These are phyloP conservation scores for Butorides virescens DNA, from an alignment of 2,113 vertebrate species.

Conservation along the genomic window DNA sequence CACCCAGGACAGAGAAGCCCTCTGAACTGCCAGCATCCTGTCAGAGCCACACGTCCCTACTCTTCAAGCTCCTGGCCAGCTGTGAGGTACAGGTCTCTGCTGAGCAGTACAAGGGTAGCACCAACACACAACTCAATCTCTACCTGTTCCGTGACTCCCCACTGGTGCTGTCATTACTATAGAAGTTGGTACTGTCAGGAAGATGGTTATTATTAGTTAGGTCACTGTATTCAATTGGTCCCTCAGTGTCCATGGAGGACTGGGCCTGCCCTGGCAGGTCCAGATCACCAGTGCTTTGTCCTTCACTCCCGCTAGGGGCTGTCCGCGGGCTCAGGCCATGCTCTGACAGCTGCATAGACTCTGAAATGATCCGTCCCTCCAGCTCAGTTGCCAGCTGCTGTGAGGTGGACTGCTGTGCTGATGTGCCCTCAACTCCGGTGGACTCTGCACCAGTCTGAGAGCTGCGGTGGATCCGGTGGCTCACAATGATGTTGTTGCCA, in stretches of 20 bases:
- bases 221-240: constrained; percentile 73
- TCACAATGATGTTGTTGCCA: constrained; percentile 98
- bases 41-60: constrained; percentile 13
- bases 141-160: constrained; percentile 79
- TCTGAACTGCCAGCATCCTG: constrained; percentile 5
- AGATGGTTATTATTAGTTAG: constrained; percentile 72
- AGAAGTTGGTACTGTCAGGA: constrained; percentile 67
- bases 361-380: constrained; percentile 51
- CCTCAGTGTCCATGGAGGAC: constrained; percentile 72
- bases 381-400: constrained; percentile 71
- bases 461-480: constrained; percentile 96
- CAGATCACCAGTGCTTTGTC: constrained; percentile 48
- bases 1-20: neutral
- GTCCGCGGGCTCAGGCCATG: constrained; percentile 65
- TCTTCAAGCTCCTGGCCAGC: constrained; percentile 70
- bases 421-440: constrained; percentile 38
- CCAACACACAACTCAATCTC: constrained; percentile 64
- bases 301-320: constrained; percentile 62
- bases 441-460: constrained; percentile 88
- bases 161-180: constrained; percentile 66
- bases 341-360: constrained; percentile 67
- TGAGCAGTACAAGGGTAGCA: constrained; percentile 73
- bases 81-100: constrained; percentile 77
- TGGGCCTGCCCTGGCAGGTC: constrained; percentile 62
- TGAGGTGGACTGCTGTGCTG: constrained; percentile 67